Conservation (phyloP, 1,140 invertebrate genomes). For the Diabrotica virgifera region DNA sequence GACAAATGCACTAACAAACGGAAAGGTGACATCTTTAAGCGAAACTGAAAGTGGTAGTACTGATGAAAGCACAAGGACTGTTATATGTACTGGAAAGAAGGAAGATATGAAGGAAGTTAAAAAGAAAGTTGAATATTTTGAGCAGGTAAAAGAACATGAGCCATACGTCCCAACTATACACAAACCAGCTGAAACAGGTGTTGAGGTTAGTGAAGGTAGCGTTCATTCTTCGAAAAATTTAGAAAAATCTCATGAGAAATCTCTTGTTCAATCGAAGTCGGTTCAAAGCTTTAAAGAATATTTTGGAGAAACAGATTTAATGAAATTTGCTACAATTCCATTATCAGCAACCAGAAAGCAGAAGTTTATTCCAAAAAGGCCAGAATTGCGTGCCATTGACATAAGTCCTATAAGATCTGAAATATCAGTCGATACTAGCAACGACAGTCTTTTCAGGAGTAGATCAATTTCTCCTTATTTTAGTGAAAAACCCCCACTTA, state of each 20-base stretch:
- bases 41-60: constrained; percentile 69
- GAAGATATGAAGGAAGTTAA: constrained; percentile 66
- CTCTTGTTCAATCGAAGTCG: constrained; percentile 62
- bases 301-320: constrained; percentile 65
- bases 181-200: constrained; percentile 53
- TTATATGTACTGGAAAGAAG: constrained; percentile 54
- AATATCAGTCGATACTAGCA: constrained; percentile 52
- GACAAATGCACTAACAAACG: constrained; percentile 28
- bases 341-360: constrained; percentile 38
- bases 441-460: constrained; percentile 62
- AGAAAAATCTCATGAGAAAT: constrained; percentile 1
- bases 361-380: constrained; percentile 32
- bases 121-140: constrained; percentile 77
- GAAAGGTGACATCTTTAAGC: constrained; percentile 51
- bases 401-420: constrained; percentile 35
- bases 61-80: constrained; percentile 65
- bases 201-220: constrained; percentile 22
- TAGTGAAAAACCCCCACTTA: constrained; percentile 51
- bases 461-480: constrained; percentile 67
- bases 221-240: not conserved
- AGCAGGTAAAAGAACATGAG: constrained; percentile 57
- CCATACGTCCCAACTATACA: constrained; percentile 52
- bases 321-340: constrained; percentile 44
- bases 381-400: constrained; percentile 36
- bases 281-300: constrained; percentile 73